A percentile compares a stretch with the other conserved stretches of the same genome.
phyloP scores from a whole-genome alignment of 2,797 vertebrate species.

The Lithobates sylvaticus region DNA sequence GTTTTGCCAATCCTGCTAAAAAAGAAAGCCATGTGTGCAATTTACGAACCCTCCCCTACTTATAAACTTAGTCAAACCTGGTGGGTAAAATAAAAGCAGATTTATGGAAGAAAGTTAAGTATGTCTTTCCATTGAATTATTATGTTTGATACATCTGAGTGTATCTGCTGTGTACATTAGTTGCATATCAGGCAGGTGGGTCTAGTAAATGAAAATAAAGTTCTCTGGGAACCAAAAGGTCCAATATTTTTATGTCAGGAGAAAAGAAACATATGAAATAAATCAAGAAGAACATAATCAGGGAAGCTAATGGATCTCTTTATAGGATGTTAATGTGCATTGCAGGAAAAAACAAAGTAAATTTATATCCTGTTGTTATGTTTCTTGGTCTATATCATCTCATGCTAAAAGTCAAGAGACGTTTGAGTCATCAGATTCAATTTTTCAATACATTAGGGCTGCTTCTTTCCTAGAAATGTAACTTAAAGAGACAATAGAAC shows the following conservation, averaged over 20 bases:
- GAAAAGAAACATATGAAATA: background rate
- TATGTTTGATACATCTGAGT: background rate
- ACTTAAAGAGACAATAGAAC: no score
- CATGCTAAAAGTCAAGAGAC: no score
- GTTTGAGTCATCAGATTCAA: no score
- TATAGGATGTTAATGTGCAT: background rate
- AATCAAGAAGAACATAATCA: background rate
- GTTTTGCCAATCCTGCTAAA: background rate
- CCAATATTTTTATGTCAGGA: slow-evolving; percentile 8
- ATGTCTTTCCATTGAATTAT: slow-evolving; percentile 24
- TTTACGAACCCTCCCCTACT: slow-evolving; percentile 25
- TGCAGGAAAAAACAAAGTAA: slow-evolving; percentile 7
- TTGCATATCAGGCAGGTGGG: slow-evolving; percentile 23
- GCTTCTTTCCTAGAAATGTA: no score
- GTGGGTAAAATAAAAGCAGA: slow-evolving; percentile 36
- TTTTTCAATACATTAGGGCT: no score
- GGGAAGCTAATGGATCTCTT: slow-evolving; percentile 1
- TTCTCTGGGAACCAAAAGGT: background rate
- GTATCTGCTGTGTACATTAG: slow-evolving; percentile 26
- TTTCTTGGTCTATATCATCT: no score
- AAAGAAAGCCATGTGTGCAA: slow-evolving; percentile 16
- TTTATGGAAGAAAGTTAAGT: slow-evolving; percentile 23
- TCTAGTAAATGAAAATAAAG: slow-evolving; percentile 7
- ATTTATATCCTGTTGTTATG: background rate
- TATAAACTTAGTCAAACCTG: slow-evolving; percentile 37